A percentile compares a stretch with the other conserved stretches of the same genome.
Evolutionary conservation across 2,888 invertebrate genomes (phyloP).

Genomic region (Petrolisthes cinctipes): DNA sequence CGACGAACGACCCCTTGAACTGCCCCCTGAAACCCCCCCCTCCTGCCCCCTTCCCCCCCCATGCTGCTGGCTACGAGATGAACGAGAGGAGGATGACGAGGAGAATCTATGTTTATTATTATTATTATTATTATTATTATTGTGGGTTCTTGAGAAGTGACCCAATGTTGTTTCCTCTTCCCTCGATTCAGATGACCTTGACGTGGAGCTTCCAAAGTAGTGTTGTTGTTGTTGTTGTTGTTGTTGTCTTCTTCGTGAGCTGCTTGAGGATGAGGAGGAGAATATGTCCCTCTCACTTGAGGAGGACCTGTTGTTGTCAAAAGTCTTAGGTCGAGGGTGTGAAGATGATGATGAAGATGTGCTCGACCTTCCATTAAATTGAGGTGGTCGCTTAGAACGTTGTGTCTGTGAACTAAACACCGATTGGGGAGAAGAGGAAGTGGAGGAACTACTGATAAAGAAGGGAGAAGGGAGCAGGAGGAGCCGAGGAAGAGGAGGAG

Average conservation of each 20-base stretch:
- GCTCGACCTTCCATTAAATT: too few species aligned
- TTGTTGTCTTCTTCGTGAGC: too few species aligned
- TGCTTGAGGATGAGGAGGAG: slow-evolving; percentile 7
- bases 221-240: too few species aligned
- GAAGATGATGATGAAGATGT: too few species aligned
- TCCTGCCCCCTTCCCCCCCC: slow-evolving; percentile 6
- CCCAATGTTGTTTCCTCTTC: not conserved
- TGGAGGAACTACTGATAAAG: not conserved
- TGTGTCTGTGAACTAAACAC: not conserved
- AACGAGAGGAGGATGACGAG: slow-evolving; percentile 6
- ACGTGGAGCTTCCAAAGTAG: not conserved
- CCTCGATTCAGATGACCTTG: slow-evolving; percentile 15
- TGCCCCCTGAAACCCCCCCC: not conserved
- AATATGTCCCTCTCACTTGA: too few species aligned
- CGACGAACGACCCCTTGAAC: not conserved
- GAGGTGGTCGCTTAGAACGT: too few species aligned
- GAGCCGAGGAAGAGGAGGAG: not conserved
- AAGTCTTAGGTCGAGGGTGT: not conserved
- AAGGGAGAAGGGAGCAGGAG: not conserved
- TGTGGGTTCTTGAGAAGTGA: too few species aligned
- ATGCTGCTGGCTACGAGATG: not conserved
- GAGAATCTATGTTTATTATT: too few species aligned
- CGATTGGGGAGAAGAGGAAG: not conserved
- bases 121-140: too few species aligned
- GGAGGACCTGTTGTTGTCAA: slow-evolving; percentile 13